Evolutionary conservation across 2,888 invertebrate genomes (phyloP), one percentile per base, ranked within the genome.

Genomic region (Acrobasis suavella): DNA sequence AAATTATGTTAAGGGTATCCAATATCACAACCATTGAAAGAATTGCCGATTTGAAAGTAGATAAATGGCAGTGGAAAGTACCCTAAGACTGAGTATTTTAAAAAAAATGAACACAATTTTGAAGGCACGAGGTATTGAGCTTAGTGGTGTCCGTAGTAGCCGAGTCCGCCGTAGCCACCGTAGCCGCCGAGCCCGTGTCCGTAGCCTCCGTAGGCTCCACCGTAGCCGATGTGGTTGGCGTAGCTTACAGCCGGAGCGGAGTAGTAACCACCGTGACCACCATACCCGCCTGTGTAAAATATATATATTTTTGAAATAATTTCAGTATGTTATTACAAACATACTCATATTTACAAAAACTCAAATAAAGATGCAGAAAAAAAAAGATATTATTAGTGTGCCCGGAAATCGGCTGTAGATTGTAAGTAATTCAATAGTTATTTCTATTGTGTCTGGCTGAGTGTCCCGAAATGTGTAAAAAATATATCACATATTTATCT

Each of bases 131-230:
- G 15, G 50, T 37, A 39, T 32, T 58, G 49, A 67, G 38, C 62
- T 67, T 84, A 88, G 77, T 87, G 85, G 68, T 87, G 83, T 75
- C 75, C 72, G 62, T 72, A 66, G 64, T 70, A 70, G 38, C 74
- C 72, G 56, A 69, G 70, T 22, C 74, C 74, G 59, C 70, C 67
- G 62, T 69, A 70, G 56, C 72, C 76, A 60, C 70, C 67, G 62
- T 69, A 69, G 52, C 72, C 72, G 64, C 70, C 76, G 59, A 75
- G 70, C 0, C 78, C 77, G 62, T 72, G 72, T 15, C 83, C 82
- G 69, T 75, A 74, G 39, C 83, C 83, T 17, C 78, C 80, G 63
- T 77, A 76, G 60, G 70, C 68, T 16, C 79, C 79, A 64, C 65
- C 64, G 67, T 74, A 72, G 56, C 68, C 60, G 51, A 66, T 60